Evolutionary conservation across 2,888 invertebrate genomes (phyloP), one percentile per base, ranked within the genome.

Genomic region (Heteropelma amictum): DNA sequence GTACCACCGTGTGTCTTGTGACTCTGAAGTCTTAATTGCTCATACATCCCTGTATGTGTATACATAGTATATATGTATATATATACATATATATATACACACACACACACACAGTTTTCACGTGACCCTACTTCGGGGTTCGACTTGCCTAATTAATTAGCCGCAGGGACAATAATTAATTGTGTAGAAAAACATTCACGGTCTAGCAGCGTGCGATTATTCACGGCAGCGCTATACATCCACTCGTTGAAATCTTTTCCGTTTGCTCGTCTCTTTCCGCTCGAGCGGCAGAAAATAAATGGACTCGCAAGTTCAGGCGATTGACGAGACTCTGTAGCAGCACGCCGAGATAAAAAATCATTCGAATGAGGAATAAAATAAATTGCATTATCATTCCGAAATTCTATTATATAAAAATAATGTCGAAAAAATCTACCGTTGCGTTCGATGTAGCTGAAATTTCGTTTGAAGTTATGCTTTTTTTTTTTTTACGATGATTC

Each of bases 61-160:
- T 53, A 28, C 19, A 40, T 14, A 17, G 21, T 26, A 21, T 17
- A 35, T 3, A 38, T 19, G 5, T 21, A 45, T n/a, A n/a, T n/a
- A n/a, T n/a, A n/a, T n/a, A n/a, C n/a, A n/a, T n/a, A n/a, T n/a
- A n/a, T n/a, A n/a, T n/a, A n/a, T n/a, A n/a, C n/a, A n/a, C n/a
- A n/a, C n/a, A n/a, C n/a, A n/a, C n/a, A n/a, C n/a, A n/a, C n/a
- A n/a, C n/a, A n/a, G n/a, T n/a, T n/a, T 54, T 65, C 49, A 42
- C 61, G 70, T 61, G 65, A 71, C 67, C 80, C 67, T 78, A 78
- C 81, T 68, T 73, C 71, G 63, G 53, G 47, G 8, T 35, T 47
- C 60, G 69, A 68, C 82, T 83, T 86, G 87, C 85, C 85, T 87
- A 87, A 87, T 87, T 88, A 87, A 88, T 88, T 85, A 86, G 83